A percentile compares a stretch with the other conserved stretches of the same genome.
phyloP scores from a whole-genome alignment of 2,888 invertebrate species.

The Neoascia interrupta region DNA sequence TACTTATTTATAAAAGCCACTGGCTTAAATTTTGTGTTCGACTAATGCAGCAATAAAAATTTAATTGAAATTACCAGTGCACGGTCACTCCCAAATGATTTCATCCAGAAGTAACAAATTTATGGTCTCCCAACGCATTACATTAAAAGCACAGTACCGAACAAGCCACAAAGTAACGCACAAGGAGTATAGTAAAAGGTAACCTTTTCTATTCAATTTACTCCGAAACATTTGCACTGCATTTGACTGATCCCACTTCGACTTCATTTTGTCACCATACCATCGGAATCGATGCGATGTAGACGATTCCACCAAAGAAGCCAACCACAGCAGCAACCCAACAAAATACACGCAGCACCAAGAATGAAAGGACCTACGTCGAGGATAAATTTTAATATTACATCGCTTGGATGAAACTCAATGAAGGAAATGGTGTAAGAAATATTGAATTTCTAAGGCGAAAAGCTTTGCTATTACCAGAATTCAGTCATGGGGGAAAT shows the following conservation, averaged over 20 bases:
- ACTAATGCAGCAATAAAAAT: conserved; percentile 29
- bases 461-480: conserved; percentile 45
- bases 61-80: conserved; percentile 73
- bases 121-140: conserved; percentile 14
- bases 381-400: conserved; percentile 71
- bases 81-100: conserved; percentile 72
- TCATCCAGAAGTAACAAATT: conserved; percentile 57
- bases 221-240: conserved; percentile 59
- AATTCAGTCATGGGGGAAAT: conserved; percentile 66
- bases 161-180: conserved; percentile 1
- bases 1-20: too few relatives aligned
- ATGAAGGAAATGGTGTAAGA: conserved; percentile 73
- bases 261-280: conserved; percentile 46
- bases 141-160: not conserved
- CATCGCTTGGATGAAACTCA: conserved; percentile 72
- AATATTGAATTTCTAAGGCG: conserved; percentile 72
- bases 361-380: conserved; percentile 45
- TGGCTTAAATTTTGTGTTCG: too few relatives aligned
- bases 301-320: conserved; percentile 50
- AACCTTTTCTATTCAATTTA: conserved; percentile 68
- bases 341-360: conserved; percentile 39
- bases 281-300: conserved; percentile 11
- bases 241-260: conserved; percentile 56
- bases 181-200: conserved; percentile 12
- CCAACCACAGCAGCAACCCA: conserved; percentile 37